Evolutionary conservation across 2,113 vertebrate species (phyloP).

Genomic region (Egretta garzetta): DNA sequence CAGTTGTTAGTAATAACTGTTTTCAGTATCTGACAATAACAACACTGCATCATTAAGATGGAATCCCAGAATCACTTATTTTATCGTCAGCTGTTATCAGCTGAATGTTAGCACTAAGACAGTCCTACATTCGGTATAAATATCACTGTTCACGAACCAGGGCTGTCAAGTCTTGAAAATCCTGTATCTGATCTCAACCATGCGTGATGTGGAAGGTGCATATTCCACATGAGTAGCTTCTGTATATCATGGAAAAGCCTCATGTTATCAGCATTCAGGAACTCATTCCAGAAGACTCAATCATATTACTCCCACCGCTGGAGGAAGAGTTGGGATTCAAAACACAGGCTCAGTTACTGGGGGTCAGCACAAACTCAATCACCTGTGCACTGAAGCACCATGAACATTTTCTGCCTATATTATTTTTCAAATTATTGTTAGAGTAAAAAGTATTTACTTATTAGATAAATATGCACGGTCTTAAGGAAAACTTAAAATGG

Average conservation of each 20-base stretch:
- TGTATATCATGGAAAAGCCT: neutral
- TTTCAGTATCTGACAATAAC: neutral
- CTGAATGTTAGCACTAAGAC: neutral
- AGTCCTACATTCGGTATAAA: neutral
- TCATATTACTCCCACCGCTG: neutral
- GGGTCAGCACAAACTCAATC: neutral
- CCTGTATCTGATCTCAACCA: neutral
- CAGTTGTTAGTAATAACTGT: neutral
- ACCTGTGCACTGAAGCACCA: neutral
- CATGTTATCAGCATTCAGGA: conserved; percentile 35
- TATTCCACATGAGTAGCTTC: conserved; percentile 55
- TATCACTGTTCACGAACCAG: neutral
- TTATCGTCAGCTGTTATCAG: neutral
- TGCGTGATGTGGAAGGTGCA: conserved; percentile 10
- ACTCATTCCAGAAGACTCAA: conserved; percentile 36
- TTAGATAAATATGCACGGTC: neutral
- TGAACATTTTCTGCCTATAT: neutral
- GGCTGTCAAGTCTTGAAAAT: conserved; percentile 20
- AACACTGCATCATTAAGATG: neutral
- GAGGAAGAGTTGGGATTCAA: conserved; percentile 16
- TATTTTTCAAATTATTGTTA: neutral
- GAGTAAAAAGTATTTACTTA: neutral
- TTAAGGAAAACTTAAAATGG: neutral
- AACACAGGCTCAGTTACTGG: neutral
- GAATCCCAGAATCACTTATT: neutral